Evolutionary conservation across 2,113 vertebrate genomes (phyloP).

Genomic region (Procavia capensis): DNA sequence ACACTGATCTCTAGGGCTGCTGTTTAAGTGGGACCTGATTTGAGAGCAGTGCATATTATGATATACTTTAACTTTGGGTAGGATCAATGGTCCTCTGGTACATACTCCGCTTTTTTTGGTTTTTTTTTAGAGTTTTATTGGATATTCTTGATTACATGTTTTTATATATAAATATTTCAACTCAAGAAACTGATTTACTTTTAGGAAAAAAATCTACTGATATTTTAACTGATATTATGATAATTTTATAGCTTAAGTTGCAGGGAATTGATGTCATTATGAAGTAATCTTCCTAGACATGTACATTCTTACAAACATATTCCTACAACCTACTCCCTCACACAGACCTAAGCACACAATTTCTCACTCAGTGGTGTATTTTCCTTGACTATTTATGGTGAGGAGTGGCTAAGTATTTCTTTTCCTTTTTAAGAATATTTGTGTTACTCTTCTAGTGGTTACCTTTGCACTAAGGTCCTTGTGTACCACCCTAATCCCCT

Average conservation of each 20-base stretch:
- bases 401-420: conserved; percentile 22
- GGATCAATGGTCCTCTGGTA: not conserved
- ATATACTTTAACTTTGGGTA: not conserved
- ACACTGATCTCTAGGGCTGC: no score
- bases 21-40: no score
- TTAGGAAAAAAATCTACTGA: not conserved
- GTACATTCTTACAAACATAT: not conserved
- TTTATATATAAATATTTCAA: not conserved
- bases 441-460: not conserved
- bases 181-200: not conserved
- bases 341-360: not conserved
- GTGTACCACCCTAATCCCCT: not conserved
- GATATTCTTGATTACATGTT: not conserved
- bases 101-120: not conserved
- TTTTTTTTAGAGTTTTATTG: not conserved
- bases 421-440: not conserved
- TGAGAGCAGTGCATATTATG: no score
- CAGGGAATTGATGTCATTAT: not conserved
- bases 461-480: not conserved
- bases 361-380: not conserved
- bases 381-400: not conserved
- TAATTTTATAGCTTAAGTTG: not conserved
- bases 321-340: no score
- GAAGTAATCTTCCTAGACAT: not conserved
- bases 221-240: not conserved